A percentile compares a stretch with the other conserved stretches of the same genome.
Evolutionary conservation across 2,113 vertebrate species (phyloP).

Genomic region (Antechinus flavipes): DNA sequence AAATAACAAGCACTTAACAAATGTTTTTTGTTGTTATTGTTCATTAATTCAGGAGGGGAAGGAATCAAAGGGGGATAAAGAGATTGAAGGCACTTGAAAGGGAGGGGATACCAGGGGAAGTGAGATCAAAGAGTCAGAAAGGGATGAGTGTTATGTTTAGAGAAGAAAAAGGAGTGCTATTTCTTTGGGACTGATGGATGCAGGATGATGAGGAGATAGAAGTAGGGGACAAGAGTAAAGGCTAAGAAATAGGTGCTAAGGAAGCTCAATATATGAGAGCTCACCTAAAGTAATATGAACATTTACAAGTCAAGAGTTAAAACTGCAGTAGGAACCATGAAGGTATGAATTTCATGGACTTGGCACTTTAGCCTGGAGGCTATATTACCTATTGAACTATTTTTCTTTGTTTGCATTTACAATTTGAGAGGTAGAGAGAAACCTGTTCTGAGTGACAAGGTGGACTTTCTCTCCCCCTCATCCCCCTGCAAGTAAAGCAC

Average conservation of each 20-base stretch:
- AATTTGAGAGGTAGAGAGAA: background rate
- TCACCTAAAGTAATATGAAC: background rate
- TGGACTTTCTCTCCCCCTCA: background rate
- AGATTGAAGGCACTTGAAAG: background rate
- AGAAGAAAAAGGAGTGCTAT: background rate
- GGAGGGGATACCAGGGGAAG: background rate
- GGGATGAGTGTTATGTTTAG: background rate
- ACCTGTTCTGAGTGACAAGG: conserved; percentile 30
- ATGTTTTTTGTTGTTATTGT: background rate
- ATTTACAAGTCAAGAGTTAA: background rate
- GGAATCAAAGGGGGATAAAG: background rate
- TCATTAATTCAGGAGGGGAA: background rate
- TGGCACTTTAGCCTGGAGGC: background rate
- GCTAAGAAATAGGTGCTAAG: background rate
- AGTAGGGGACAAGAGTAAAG: accelerated
- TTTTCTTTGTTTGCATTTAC: background rate
- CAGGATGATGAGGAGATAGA: background rate
- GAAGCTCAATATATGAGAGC: background rate
- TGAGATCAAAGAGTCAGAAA: background rate
- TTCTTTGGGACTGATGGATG: background rate
- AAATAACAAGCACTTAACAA: background rate
- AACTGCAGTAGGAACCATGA: background rate
- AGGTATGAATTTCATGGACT: background rate
- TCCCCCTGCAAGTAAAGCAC: background rate
- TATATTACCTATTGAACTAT: background rate